Evolutionary conservation across 2,797 vertebrate species (phyloP), one percentile per base, ranked within the genome.

Genomic region (Phaenicophaeus curvirostris): DNA sequence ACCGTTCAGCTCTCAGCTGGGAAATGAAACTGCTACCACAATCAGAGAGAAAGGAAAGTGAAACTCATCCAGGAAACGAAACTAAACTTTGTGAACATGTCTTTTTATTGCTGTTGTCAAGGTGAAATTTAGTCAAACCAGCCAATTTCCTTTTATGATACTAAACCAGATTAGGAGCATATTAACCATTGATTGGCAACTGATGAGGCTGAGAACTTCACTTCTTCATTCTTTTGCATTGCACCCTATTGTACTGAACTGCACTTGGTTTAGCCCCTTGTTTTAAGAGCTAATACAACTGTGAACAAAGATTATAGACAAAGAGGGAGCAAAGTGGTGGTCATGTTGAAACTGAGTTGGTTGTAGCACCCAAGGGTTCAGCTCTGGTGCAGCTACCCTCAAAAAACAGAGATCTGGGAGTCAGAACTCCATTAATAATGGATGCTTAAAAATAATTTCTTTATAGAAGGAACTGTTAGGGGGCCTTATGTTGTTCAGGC

Each of bases 401-500:
- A 1, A 37, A 76, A 63, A 51, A 39, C 27, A 62, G 28, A 66
- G 55, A 54, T 20, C 15, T 66, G 62, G 63, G 76, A 87, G 85
- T 44, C 39, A 69, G 76, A 91, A 57, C 53, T 31, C 37, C 10
- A 6, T 28, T 65, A 46, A 46, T 15, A 81, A 9, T 1, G 13
- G 33, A 23, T 51, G 27, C 12, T 13, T 72, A 31, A 65, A 91
- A 88, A 72, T 28, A 80, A 72, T 61, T 91, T 88, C 51, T 35
- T 11, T 30, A 53, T 31, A 42, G 53, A 91, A 66, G 51, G 54
- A 83, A 28, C 4, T 4, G 1, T 41, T 59, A 67, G 33, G 31
- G 57, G 46, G 35, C 53, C 23, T 81, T 39, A 23, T 4, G 1
- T 72, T 0, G 0, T 28, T 27, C 0, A 3, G 84, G 30, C 23